A percentile compares a stretch with the other conserved stretches of the same genome.
These are phyloP conservation scores for Dipus sagitta DNA, from an alignment of 2,797 vertebrate species.

Conservation along the genomic window DNA sequence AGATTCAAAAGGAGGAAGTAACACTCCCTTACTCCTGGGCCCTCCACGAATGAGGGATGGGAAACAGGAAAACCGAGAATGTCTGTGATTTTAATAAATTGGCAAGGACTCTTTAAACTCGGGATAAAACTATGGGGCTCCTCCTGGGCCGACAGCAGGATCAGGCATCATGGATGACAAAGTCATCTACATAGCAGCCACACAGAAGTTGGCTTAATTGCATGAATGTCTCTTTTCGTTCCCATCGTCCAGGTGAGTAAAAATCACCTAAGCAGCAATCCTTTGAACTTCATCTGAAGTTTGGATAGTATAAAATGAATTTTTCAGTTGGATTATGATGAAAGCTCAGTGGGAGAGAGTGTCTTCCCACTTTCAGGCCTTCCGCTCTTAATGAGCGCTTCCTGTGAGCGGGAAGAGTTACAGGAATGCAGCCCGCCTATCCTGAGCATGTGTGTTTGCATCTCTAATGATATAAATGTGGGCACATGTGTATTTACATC, in stretches of 20 bases:
- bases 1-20: conserved; percentile 77
- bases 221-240: conserved; percentile 44
- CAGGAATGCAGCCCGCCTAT: neutral
- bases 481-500: neutral
- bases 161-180: conserved; percentile 64
- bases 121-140: conserved; percentile 74
- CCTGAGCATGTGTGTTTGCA: neutral
- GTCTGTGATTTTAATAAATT: conserved; percentile 78
- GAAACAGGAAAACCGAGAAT: conserved; percentile 46
- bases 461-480: neutral
- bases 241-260: conserved; percentile 41
- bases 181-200: conserved; percentile 48
- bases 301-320: conserved; percentile 45
- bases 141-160: conserved; percentile 80
- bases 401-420: neutral
- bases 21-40: neutral
- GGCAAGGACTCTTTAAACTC: conserved; percentile 68
- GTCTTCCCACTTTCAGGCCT: neutral
- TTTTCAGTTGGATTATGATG: conserved; percentile 20
- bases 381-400: conserved; percentile 50
- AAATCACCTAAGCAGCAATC: neutral
- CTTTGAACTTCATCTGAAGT: conserved; percentile 2
- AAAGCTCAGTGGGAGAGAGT: conserved; percentile 25
- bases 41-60: neutral
- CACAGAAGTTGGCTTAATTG: conserved; percentile 75